A percentile compares a stretch with the other conserved stretches of the same genome.
phyloP scores from a whole-genome alignment of 2,797 vertebrate species.

The Dallia pectoralis region DNA sequence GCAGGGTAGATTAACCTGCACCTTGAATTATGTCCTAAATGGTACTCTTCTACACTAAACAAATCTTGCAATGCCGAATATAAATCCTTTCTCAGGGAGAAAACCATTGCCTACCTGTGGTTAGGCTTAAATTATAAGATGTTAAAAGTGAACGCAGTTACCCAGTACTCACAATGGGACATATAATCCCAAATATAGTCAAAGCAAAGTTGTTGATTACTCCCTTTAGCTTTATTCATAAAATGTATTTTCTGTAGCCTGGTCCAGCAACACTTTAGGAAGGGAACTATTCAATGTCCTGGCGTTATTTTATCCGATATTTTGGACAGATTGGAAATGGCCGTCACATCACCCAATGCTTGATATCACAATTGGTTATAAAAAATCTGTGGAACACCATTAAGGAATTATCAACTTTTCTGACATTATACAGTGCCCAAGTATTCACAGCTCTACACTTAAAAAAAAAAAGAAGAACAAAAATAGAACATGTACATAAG shows the following conservation, averaged over 20 bases:
- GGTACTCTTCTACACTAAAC: conserved; percentile 2
- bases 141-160: conserved; percentile 5
- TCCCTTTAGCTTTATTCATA: conserved; percentile 16
- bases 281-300: conserved; percentile 32
- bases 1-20: background rate
- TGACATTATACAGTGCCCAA: too few species aligned
- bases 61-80: background rate
- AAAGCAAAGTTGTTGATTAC: conserved; percentile 39
- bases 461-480: too few species aligned
- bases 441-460: too few species aligned
- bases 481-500: too few species aligned
- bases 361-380: conserved; percentile 17
- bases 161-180: conserved; percentile 9
- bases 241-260: conserved; percentile 42
- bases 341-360: conserved; percentile 35
- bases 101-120: background rate
- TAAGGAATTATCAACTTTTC: conserved; percentile 22
- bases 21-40: background rate
- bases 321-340: conserved; percentile 51
- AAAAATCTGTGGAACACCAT: background rate
- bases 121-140: conserved; percentile 9
- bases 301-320: conserved; percentile 39
- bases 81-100: background rate
- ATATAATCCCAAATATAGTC: conserved; percentile 27
- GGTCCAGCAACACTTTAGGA: conserved; percentile 35